Base-by-base conservation (phyloP, 2,113 vertebrate genomes). In the Blennius ocellaris region DNA sequence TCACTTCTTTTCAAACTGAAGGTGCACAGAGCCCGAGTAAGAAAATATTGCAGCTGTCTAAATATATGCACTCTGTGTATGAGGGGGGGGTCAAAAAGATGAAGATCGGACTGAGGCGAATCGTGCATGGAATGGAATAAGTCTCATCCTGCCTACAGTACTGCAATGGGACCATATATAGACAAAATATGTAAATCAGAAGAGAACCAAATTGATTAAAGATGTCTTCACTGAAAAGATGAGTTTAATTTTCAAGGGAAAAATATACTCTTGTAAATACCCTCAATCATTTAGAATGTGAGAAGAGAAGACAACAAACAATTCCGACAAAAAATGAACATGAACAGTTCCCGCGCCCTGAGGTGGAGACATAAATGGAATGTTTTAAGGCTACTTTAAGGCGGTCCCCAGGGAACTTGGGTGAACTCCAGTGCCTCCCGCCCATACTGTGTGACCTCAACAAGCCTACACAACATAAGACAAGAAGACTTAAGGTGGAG, bases 311-410 rank as follows among this genome's bases (percentile, higher is more conserved):
- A 50, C 38, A 52, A 52, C 44, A 61, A 84, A 84, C 11, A 82
- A 79, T 86, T 65, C 62, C 17, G 11, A n/a, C 11, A 14, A 57
- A 38, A 51, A 43, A 7, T 39, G 6, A 54, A 8, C 11, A 8
- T 17, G 40, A 64, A 11, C n/a, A 21, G 52, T n/a, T 2, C 11
- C 39, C 16, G 41, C 16, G 54, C 3, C 62, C 17, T 53, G 64
- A 72, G 59, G 76, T 61, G 40, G 58, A 70, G 38, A 3, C 62
- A 81, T 56, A 48, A 66, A 70, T 54, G 54, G 8, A 87, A 51
- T 7, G 6, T 66, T 84, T 76, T 73, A 76, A 80, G 30, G 56
- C 61, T 82, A 76, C 82, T 83, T 76, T 81, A 77, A 84, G 73
- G 11, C 49, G n/a, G 12, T 76, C 38, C 7, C 62, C 44, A 41